Evolutionary conservation across 2,888 invertebrate genomes (phyloP).

Genomic region (Macrosiphum euphorbiae): DNA sequence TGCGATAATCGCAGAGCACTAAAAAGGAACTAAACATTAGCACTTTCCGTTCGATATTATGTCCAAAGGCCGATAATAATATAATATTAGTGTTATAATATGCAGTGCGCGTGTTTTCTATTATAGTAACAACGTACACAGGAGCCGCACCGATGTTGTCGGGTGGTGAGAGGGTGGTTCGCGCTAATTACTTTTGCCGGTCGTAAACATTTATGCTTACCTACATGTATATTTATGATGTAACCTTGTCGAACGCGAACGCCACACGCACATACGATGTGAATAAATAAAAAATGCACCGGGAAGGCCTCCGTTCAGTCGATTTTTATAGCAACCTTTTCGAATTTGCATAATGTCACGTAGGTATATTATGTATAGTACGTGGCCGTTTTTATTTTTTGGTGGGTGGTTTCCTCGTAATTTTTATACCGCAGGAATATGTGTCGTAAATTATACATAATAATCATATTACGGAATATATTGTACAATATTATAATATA

Average conservation of each 20-base stretch:
- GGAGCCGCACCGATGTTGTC: neutral
- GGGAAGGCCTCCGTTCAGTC: neutral
- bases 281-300: neutral
- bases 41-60: neutral
- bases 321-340: conserved; percentile 11
- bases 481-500: neutral
- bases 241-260: conserved; percentile 17
- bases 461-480: neutral
- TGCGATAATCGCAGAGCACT: neutral
- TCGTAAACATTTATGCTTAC: neutral
- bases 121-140: neutral
- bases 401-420: neutral
- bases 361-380: neutral
- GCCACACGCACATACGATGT: neutral
- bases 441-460: neutral
- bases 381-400: conserved; percentile 20
- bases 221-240: neutral
- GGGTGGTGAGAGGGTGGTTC: neutral
- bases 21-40: neutral
- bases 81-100: neutral
- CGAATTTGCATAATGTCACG: conserved; percentile 48
- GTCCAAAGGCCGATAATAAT: neutral
- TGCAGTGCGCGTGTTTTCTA: neutral
- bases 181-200: neutral
- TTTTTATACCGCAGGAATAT: neutral